phyloP scores from a whole-genome alignment of 2,797 vertebrate species.

The Falco naumanni region DNA sequence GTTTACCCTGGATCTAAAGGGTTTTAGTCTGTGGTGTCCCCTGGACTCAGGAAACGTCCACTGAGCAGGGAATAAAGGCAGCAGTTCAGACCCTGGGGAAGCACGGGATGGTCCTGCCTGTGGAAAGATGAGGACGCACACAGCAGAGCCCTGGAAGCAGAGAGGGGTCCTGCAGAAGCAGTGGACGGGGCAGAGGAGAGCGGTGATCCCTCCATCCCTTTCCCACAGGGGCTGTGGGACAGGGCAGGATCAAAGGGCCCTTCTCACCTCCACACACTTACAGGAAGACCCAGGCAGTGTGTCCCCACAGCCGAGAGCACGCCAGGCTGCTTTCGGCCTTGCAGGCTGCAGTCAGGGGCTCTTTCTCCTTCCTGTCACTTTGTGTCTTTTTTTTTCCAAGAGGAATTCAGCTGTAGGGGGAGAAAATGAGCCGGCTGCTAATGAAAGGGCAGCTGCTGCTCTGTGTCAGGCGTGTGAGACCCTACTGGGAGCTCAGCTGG shows the following conservation, averaged over 20 bases:
- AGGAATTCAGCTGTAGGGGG: slow-evolving; percentile 52
- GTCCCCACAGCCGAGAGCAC: not conserved
- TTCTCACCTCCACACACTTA: not conserved
- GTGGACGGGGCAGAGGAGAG: rapidly evolving
- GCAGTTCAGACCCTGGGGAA: not conserved
- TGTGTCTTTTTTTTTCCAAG: not conserved
- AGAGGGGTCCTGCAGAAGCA: not conserved
- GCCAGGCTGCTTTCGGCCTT: not conserved
- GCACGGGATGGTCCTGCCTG: not conserved
- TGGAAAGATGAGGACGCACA: rapidly evolving
- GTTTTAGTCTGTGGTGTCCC: not conserved
- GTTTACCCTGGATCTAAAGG: not conserved
- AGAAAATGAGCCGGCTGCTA: slow-evolving; percentile 40
- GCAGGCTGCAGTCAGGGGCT: not conserved
- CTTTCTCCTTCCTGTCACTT: slow-evolving; percentile 54
- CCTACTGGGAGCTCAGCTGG: slow-evolving; percentile 59
- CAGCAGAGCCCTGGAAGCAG: not conserved
- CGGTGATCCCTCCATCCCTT: not conserved
- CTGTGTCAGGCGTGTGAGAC: slow-evolving; percentile 5
- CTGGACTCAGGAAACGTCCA: not conserved
- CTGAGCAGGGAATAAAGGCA: not conserved
- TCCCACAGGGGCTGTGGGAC: not conserved
- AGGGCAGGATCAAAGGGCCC: not conserved
- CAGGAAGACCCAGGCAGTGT: not conserved
- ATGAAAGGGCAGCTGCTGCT: slow-evolving; percentile 67